These are phyloP conservation scores for Cebidichthys violaceus DNA, from an alignment of 2,113 vertebrate genomes.

Conservation along the genomic window DNA sequence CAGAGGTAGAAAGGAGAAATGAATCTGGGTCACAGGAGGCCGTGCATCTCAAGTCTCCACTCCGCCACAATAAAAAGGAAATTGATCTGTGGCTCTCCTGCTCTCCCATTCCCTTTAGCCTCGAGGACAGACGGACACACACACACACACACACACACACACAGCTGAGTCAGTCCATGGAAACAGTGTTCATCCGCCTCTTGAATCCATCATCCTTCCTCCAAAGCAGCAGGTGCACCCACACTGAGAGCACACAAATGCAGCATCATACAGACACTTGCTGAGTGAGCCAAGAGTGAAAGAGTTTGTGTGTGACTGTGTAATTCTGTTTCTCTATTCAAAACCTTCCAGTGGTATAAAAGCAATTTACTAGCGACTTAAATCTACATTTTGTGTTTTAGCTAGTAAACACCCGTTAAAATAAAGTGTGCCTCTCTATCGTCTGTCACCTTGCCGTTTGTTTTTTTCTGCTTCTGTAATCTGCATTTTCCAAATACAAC, in stretches of 20 bases:
- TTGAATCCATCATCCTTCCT: slow-evolving; percentile 58
- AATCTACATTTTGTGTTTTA: background rate
- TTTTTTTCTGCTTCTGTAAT: background rate
- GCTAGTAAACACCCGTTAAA: slow-evolving; percentile 2
- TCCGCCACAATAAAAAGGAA: slow-evolving; percentile 79
- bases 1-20: slow-evolving; percentile 70
- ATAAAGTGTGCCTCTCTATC: slow-evolving; percentile 3
- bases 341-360: slow-evolving; percentile 24
- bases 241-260: slow-evolving; percentile 42
- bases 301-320: slow-evolving; percentile 18
- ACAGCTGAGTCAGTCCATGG: slow-evolving; percentile 43
- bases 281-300: background rate
- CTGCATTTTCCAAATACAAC: background rate
- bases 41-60: slow-evolving; percentile 84
- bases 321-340: slow-evolving; percentile 31
- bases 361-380: slow-evolving; percentile 27
- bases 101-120: slow-evolving; percentile 53
- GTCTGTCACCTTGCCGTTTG: background rate
- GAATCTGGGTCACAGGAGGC: slow-evolving; percentile 85
- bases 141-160: slow-evolving; percentile 35
- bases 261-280: slow-evolving; percentile 39
- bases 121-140: slow-evolving; percentile 20
- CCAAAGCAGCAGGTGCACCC: slow-evolving; percentile 69
- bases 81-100: slow-evolving; percentile 72
- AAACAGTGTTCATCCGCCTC: slow-evolving; percentile 64